These are phyloP conservation scores for Basileuterus tristriatus DNA, from an alignment of 2,797 vertebrate genomes.

Conservation along the genomic window DNA sequence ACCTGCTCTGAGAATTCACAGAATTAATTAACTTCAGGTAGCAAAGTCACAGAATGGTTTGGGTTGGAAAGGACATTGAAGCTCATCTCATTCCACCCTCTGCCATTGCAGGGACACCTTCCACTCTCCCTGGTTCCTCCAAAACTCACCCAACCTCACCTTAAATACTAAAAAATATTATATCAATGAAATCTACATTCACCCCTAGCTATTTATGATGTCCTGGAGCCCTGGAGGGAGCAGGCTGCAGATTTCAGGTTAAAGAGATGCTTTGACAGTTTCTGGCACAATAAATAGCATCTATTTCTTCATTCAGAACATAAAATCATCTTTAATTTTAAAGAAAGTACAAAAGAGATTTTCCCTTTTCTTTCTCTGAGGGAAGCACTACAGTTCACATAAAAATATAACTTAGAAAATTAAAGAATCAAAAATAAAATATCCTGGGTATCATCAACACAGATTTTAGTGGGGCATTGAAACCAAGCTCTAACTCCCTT, in stretches of 20 bases:
- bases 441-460: background rate
- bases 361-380: background rate
- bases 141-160: background rate
- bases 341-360: background rate
- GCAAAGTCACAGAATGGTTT: background rate
- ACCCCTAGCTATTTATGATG: accelerated
- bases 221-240: background rate
- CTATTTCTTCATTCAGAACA: background rate
- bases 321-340: background rate
- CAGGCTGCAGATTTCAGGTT: background rate
- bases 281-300: background rate
- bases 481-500: background rate
- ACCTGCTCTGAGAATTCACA: background rate
- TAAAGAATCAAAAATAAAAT: background rate
- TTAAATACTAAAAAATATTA: background rate
- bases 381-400: accelerated
- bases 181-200: background rate
- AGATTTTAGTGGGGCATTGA: background rate
- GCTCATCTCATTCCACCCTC: background rate
- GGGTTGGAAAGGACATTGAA: background rate
- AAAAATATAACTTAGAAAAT: background rate
- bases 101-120: background rate
- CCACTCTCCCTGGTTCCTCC: background rate
- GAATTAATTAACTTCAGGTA: background rate
- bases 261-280: background rate